Evolutionary conservation across 2,797 vertebrate genomes (phyloP).

Genomic region (Chiroxiphia lanceolata): DNA sequence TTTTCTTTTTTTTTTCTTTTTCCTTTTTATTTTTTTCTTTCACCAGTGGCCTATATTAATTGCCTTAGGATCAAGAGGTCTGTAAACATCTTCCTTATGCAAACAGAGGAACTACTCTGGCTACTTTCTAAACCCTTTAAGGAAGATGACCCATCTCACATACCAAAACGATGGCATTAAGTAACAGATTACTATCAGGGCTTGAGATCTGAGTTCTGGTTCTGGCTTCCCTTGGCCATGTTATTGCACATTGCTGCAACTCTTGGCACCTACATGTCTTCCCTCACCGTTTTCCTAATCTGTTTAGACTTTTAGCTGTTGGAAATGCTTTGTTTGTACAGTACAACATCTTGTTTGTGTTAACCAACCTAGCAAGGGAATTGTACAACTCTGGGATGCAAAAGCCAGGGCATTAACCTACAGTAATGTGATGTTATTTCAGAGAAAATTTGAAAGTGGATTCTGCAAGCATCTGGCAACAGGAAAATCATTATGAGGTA

Average conservation of each 20-base stretch:
- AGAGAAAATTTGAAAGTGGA: neutral
- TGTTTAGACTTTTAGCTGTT: constrained; percentile 4
- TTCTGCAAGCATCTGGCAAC: neutral
- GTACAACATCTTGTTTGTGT: neutral
- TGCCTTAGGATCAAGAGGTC: constrained; percentile 52
- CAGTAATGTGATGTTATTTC: neutral
- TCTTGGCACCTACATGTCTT: neutral
- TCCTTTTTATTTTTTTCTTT: rapidly evolving
- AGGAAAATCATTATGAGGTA: neutral
- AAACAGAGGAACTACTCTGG: constrained; percentile 49
- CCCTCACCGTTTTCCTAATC: neutral
- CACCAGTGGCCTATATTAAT: neutral
- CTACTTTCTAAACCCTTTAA: constrained; percentile 53
- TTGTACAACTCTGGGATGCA: neutral
- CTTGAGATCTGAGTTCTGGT: neutral
- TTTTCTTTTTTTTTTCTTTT: rapidly evolving
- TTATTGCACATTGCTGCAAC: neutral
- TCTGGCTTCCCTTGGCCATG: neutral
- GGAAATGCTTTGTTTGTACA: neutral
- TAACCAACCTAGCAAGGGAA: neutral
- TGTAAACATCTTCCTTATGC: constrained; percentile 50
- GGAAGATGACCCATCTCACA: constrained; percentile 35
- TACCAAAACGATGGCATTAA: constrained; percentile 39
- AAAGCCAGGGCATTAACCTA: neutral
- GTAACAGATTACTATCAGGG: neutral